A percentile compares a stretch with the other conserved stretches of the same genome.
Conservation (phyloP, 2,113 vertebrate genomes). For the Mormyrus iriodes region DNA sequence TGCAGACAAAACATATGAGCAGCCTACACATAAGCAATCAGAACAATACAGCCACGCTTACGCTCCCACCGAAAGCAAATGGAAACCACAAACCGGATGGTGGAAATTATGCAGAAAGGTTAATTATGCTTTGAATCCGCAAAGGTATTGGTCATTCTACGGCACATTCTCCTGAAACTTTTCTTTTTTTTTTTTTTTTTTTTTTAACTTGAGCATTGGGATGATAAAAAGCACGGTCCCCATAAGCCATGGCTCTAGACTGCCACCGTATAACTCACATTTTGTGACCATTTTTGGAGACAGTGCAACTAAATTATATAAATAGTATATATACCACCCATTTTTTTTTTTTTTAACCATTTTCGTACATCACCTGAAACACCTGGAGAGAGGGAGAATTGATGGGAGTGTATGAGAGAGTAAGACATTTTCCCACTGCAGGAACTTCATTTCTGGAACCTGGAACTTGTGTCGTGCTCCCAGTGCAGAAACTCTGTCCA, state of each 20-base stretch:
- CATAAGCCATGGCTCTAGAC: neutral
- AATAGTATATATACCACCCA: neutral
- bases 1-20: slow-evolving; percentile 6
- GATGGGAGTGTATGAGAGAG: neutral
- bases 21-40: neutral
- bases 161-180: too few relatives aligned
- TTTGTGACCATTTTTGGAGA: neutral
- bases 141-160: neutral
- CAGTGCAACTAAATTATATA: neutral
- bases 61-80: neutral
- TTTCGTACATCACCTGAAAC: neutral
- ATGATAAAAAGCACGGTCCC: neutral
- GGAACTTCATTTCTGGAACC: neutral
- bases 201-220: neutral
- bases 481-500: neutral
- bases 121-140: neutral
- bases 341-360: neutral
- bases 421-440: neutral
- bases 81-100: neutral
- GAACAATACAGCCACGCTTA: neutral
- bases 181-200: neutral
- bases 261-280: neutral
- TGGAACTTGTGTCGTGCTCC: neutral
- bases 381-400: neutral
- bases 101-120: neutral